These are phyloP conservation scores for Oxyscelio sp. DNA, from an alignment of 2,888 invertebrate species.

Conservation along the genomic window DNA sequence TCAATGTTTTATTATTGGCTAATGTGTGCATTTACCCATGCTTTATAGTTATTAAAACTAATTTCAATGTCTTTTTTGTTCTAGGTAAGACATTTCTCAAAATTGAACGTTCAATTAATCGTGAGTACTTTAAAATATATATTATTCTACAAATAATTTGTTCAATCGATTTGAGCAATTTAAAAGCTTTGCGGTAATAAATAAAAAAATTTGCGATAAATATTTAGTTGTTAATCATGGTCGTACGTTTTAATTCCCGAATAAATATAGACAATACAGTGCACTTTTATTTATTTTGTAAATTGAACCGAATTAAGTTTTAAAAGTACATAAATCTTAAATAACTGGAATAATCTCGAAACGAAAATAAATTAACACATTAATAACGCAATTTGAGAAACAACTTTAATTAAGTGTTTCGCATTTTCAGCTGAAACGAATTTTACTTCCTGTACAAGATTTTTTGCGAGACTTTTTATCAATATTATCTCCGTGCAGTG, in stretches of 20 bases:
- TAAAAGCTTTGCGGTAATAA: too few species aligned
- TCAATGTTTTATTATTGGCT: slow-evolving; percentile 3
- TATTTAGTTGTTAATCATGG: background rate
- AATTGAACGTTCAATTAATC: background rate
- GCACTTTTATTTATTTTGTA: background rate
- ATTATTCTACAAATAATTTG: background rate
- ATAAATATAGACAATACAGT: too few species aligned
- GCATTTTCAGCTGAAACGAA: background rate
- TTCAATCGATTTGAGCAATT: background rate
- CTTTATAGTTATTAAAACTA: background rate
- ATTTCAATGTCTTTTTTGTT: slow-evolving; percentile 5
- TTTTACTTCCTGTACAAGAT: background rate
- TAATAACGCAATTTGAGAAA: background rate
- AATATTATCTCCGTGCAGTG: background rate
- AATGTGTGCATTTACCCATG: background rate
- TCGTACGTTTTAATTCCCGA: background rate
- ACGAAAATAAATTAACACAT: background rate
- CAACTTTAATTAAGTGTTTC: background rate
- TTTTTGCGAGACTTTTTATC: slow-evolving; percentile 4
- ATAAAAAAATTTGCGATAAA: background rate
- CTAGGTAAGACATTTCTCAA: slow-evolving; percentile 21
- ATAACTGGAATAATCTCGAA: too few species aligned
- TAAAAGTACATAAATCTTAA: background rate
- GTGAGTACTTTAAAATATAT: background rate
- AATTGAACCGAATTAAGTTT: background rate